Percentiles rank a stretch among this genome's conserved stretches.
Evolutionary conservation across 2,113 vertebrate species (phyloP).

Genomic region (Parus major): DNA sequence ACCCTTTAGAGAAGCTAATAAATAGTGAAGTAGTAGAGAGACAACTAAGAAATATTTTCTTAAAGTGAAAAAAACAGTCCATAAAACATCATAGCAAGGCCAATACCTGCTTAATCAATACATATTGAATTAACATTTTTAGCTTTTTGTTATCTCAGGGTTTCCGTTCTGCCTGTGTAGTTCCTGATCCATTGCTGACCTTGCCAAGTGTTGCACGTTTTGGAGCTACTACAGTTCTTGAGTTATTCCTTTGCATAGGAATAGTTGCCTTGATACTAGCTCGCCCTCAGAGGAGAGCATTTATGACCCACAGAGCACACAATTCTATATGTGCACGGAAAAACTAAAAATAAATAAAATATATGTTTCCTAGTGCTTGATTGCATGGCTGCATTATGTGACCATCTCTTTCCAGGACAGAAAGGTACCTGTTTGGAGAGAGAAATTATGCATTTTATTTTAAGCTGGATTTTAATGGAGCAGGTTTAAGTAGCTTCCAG

Average conservation of each 20-base stretch:
- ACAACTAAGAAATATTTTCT: not conserved
- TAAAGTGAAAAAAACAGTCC: not conserved
- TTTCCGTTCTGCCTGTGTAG: not conserved
- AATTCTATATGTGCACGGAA: not conserved
- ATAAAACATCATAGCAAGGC: not conserved
- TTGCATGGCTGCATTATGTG: not conserved
- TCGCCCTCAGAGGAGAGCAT: not conserved
- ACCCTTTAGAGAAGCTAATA: not conserved
- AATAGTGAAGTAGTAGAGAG: not conserved
- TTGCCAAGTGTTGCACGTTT: not conserved
- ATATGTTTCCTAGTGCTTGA: not conserved
- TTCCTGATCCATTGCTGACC: not conserved
- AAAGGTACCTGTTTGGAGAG: not conserved
- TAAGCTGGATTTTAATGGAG: not conserved
- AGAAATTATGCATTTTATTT: not conserved
- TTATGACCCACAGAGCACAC: not conserved
- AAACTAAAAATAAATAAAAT: not conserved
- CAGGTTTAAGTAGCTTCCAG: conserved; percentile 25
- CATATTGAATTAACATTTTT: not conserved
- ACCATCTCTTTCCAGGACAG: not conserved
- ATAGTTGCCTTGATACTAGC: not conserved
- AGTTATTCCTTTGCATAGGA: not conserved
- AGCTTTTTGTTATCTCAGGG: not conserved
- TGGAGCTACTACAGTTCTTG: not conserved
- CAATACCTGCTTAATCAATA: not conserved